These are phyloP conservation scores for Oceanodroma leucorhoa DNA, from an alignment of 2,797 vertebrate species.

Conservation along the genomic window DNA sequence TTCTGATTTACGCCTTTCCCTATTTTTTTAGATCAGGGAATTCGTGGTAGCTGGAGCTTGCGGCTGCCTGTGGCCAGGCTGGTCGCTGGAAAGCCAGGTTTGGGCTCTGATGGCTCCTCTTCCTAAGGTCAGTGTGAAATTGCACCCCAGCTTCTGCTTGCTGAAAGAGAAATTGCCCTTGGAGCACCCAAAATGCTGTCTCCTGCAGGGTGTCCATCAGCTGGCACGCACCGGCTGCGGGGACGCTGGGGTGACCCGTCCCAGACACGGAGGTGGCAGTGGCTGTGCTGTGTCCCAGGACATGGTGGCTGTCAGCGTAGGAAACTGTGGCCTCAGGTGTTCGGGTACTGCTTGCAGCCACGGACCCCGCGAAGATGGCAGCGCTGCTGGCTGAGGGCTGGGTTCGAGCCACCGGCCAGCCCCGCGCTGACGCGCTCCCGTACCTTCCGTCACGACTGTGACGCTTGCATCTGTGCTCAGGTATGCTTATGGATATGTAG, in stretches of 20 bases:
- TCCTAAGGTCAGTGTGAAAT: background rate
- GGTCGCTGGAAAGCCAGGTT: background rate
- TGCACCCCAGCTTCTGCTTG: background rate
- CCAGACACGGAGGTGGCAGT: background rate
- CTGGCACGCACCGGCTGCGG: rapidly evolving
- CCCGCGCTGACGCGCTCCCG: rapidly evolving
- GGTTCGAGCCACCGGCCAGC: background rate
- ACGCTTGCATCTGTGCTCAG: background rate
- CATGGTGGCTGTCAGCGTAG: rapidly evolving
- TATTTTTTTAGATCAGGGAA: background rate
- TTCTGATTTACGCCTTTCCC: background rate
- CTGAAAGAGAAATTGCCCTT: background rate
- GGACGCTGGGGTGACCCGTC: background rate
- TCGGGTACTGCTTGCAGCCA: rapidly evolving
- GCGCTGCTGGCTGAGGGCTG: background rate
- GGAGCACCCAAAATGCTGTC: background rate
- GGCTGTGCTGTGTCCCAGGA: background rate
- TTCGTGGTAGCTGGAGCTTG: background rate
- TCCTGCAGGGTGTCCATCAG: background rate
- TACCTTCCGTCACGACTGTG: background rate
- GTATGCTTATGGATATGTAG: background rate
- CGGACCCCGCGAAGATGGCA: rapidly evolving
- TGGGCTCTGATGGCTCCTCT: background rate
- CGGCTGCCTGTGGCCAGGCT: background rate
- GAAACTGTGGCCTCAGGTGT: background rate